These are phyloP conservation scores for Agapornis roseicollis DNA, from an alignment of 2,113 vertebrate species.

Conservation along the genomic window DNA sequence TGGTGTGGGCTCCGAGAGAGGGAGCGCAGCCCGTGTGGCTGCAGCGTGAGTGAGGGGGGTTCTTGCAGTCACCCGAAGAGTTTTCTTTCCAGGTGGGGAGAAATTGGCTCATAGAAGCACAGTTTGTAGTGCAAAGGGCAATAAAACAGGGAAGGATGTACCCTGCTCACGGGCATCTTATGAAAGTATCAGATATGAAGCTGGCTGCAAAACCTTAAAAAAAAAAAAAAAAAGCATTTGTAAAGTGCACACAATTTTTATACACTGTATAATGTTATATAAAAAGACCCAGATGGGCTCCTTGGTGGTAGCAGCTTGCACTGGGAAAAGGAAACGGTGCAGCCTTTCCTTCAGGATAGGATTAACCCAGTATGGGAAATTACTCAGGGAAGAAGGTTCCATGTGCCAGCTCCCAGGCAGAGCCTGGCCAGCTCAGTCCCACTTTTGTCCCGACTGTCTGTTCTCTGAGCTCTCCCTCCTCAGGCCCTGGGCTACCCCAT, in stretches of 20 bases:
- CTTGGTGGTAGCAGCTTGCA: neutral
- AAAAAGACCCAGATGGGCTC: neutral
- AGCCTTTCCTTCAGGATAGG: neutral
- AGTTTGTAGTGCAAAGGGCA: accelerated
- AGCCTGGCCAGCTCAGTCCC: neutral
- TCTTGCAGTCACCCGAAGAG: neutral
- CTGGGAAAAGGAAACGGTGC: neutral
- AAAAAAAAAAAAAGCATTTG: neutral
- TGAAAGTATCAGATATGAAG: neutral
- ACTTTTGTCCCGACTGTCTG: neutral
- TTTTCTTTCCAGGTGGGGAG: neutral
- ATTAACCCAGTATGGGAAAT: neutral
- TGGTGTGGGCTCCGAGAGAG: neutral
- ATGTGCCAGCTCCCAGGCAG: neutral
- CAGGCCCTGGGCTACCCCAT: neutral
- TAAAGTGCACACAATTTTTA: neutral
- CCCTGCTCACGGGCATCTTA: neutral
- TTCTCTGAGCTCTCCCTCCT: neutral
- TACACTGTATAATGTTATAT: too few relatives aligned
- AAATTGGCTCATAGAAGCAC: neutral
- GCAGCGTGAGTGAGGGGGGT: neutral
- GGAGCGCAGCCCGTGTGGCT: neutral
- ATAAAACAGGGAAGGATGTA: neutral
- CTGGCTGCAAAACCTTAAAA: neutral
- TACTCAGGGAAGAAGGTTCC: neutral